Base-by-base conservation (phyloP, 1,140 invertebrate species). In the Batillaria attramentaria region DNA sequence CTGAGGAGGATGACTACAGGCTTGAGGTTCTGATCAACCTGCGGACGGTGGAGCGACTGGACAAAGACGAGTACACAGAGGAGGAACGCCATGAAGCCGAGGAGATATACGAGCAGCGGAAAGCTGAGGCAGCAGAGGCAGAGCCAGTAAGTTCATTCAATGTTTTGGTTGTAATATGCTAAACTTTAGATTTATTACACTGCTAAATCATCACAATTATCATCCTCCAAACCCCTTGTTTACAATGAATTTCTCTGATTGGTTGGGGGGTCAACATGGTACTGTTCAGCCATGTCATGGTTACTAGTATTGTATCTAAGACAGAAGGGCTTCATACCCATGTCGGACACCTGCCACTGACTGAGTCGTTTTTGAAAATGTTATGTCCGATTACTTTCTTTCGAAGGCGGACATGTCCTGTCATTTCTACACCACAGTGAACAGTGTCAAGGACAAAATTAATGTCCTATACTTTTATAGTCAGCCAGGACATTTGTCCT, bases 21-120 rank as follows among this genome's bases (percentile, higher is more conserved):
- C 79, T 90, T 66, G 90, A 91, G 78, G 86, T 87, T 8, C 81
- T 91, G 68, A 90, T 90, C 62, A 82, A 84, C 8, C 81, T 91
- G 13, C 72, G 88, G 35, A 87, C 86, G 54, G 80, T 91, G n/a
- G 90, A 91, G 74, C 79, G 90, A 69, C 84, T 91, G 18, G 90
- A 91, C 79, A 91, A 91, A 78, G 90, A 91, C 39, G 89, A 91
- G 76, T 91, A 85, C 77, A 87, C 84, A 28, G 89, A 90, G n/a
- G 90, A 91, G 60, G 90, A 91, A 68, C 79, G 88, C 74, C 84
- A 85, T 37, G 90, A 91, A 50, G 90, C 90, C 37, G 89, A 91
- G 68, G 85, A 89, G 33, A 86, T 89, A 33, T 83, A 84, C 46
- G 88, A 89, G 65, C 83, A 87, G 66, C 79, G 89, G 50, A 81